Evolutionary conservation across 2,797 vertebrate genomes (phyloP).

Genomic region (Microcaecilia unicolor): DNA sequence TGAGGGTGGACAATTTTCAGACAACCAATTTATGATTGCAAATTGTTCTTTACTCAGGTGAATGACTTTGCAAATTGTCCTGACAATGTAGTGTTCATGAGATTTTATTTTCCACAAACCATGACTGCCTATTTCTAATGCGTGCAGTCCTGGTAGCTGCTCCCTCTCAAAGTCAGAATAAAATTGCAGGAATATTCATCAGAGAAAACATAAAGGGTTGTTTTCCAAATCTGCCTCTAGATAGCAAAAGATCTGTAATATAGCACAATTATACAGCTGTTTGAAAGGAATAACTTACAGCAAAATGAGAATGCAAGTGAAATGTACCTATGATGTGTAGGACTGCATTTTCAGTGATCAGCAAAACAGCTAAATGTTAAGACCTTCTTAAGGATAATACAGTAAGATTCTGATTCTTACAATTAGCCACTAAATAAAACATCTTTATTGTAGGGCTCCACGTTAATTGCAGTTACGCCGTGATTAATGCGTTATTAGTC

Average conservation of each 20-base stretch:
- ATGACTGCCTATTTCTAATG: constrained; percentile 15
- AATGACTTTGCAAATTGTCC: constrained; percentile 41
- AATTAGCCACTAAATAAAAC: constrained; percentile 56
- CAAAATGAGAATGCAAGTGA: constrained; percentile 47
- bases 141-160: background rate
- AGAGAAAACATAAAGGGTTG: constrained; percentile 23
- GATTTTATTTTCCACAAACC: constrained; percentile 29
- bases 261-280: constrained; percentile 48
- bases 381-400: constrained; percentile 59
- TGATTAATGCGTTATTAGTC: too few species aligned
- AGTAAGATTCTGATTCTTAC: constrained; percentile 33
- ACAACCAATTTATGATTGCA: too few species aligned
- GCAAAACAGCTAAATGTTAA: constrained; percentile 63
- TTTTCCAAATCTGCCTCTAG: constrained; percentile 39
- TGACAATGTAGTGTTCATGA: constrained; percentile 44
- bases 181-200: constrained; percentile 23
- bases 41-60: too few species aligned
- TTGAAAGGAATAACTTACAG: constrained; percentile 64
- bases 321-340: constrained; percentile 50
- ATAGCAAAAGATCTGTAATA: constrained; percentile 47
- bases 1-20: too few species aligned
- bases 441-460: constrained; percentile 56
- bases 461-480: too few species aligned
- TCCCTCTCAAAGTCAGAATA: constrained; percentile 6
- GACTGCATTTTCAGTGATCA: constrained; percentile 54